phyloP scores from a whole-genome alignment of 2,888 invertebrate genomes.

The Megastigmus dorsalis region DNA sequence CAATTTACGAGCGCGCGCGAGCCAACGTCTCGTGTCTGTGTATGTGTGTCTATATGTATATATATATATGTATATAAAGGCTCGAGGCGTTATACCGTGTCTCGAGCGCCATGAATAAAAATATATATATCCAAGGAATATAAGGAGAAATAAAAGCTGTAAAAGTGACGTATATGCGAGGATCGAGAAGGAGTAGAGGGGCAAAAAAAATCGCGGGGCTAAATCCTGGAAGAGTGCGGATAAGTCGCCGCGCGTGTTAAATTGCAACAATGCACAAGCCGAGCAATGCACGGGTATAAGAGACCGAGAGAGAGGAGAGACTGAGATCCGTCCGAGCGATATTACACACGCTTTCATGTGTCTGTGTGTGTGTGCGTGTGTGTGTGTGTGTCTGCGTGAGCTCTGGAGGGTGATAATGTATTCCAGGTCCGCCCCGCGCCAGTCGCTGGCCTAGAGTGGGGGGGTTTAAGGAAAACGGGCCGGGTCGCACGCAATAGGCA shows the following conservation, averaged over 20 bases:
- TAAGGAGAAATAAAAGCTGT: background rate
- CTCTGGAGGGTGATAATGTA: conserved; percentile 72
- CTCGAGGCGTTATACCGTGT: conserved; percentile 46
- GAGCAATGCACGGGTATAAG: conserved; percentile 10
- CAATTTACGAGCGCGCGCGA: conserved; percentile 52
- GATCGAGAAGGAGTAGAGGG: background rate
- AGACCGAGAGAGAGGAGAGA: too few relatives aligned
- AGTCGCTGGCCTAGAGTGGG: conserved; percentile 61
- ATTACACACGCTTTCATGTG: conserved; percentile 10
- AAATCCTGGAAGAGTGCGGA: conserved; percentile 55
- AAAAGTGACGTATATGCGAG: too few relatives aligned
- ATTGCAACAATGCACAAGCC: conserved; percentile 57
- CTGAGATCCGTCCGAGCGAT: conserved; percentile 48
- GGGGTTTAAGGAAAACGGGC: conserved; percentile 69
- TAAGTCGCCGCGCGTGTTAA: conserved; percentile 57
- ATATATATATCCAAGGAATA: background rate
- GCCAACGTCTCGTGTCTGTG: conserved; percentile 13
- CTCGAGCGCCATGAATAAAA: conserved; percentile 49
- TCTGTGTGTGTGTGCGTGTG: conserved; percentile 38
- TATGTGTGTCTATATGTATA: too few relatives aligned
- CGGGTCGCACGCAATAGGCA: conserved; percentile 70
- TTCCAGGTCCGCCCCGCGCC: conserved; percentile 73
- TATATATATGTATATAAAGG: too few relatives aligned
- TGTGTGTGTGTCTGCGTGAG: conserved; percentile 39
- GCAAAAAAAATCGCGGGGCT: conserved; percentile 25